A percentile compares a stretch with the other conserved stretches of the same genome.
These are phyloP conservation scores for Dorcus hopei DNA, from an alignment of 2,888 invertebrate genomes.

Conservation along the genomic window DNA sequence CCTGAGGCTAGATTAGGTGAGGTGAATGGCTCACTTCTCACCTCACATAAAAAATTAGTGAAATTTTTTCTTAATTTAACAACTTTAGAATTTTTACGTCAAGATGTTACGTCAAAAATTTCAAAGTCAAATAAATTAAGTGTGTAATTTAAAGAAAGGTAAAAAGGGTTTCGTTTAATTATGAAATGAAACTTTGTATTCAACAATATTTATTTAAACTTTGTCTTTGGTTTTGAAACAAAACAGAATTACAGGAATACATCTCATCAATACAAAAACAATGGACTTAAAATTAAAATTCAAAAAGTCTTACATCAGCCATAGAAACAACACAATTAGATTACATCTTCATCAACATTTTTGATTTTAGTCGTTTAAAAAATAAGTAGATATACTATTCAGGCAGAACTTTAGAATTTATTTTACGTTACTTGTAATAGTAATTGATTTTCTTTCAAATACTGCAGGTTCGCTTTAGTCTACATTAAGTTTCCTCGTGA, in stretches of 20 bases:
- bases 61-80: too few species aligned
- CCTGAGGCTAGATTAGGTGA: too few species aligned
- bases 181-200: neutral
- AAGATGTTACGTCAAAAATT: too few species aligned
- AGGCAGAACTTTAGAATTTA: conserved; percentile 47
- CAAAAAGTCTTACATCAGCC: conserved; percentile 5
- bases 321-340: conserved; percentile 12
- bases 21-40: too few species aligned
- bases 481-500: conserved; percentile 1
- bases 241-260: conserved; percentile 27
- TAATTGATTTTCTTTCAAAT: conserved; percentile 16
- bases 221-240: conserved; percentile 32
- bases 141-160: too few species aligned
- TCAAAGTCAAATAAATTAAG: too few species aligned
- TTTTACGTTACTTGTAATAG: conserved; percentile 23
- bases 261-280: conserved; percentile 8
- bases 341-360: conserved; percentile 6
- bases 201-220: conserved; percentile 30
- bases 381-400: conserved; percentile 32
- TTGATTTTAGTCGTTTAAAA: conserved; percentile 21
- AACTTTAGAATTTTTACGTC: too few species aligned
- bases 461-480: conserved; percentile 2
- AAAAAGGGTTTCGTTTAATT: too few species aligned
- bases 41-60: too few species aligned
- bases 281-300: conserved; percentile 2